phyloP scores from a whole-genome alignment of 2,113 vertebrate genomes.

The Orycteropus afer region DNA sequence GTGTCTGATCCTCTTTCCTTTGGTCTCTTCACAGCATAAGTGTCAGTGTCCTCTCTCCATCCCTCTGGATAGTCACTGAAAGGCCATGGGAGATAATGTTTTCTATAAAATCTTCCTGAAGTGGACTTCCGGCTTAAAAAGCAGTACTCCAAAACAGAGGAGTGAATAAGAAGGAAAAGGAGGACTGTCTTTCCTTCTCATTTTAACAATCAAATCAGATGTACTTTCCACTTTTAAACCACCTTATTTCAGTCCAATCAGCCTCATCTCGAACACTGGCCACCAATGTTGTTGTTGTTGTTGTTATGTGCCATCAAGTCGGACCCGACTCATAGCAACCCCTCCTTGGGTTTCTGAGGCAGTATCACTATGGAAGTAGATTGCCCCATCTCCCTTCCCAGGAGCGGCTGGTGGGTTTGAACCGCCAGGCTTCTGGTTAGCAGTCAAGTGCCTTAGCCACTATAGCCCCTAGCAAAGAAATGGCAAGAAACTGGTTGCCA shows the following conservation, averaged over 20 bases:
- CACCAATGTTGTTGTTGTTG: too few species aligned
- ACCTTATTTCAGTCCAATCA: neutral
- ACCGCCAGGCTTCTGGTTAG: too few species aligned
- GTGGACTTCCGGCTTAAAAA: neutral
- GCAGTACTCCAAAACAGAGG: neutral
- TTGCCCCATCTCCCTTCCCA: too few species aligned
- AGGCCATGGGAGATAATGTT: neutral
- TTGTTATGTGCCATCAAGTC: too few species aligned
- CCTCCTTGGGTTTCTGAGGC: too few species aligned
- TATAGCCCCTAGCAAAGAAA: neutral
- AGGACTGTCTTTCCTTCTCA: neutral
- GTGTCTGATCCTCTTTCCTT: neutral
- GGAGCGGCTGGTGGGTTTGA: too few species aligned
- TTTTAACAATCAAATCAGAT: neutral
- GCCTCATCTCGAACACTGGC: neutral
- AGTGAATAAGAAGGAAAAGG: neutral
- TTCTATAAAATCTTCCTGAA: neutral
- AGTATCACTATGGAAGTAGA: too few species aligned
- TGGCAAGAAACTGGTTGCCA: neutral
- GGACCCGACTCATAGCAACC: too few species aligned
- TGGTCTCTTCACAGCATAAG: neutral
- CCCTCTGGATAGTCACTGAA: neutral
- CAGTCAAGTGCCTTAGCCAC: too few species aligned
- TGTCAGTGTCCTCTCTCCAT: too few species aligned
- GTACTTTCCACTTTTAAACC: neutral